Base-by-base conservation (phyloP, 2,888 invertebrate genomes). In the Synanthedon myopaeformis region DNA sequence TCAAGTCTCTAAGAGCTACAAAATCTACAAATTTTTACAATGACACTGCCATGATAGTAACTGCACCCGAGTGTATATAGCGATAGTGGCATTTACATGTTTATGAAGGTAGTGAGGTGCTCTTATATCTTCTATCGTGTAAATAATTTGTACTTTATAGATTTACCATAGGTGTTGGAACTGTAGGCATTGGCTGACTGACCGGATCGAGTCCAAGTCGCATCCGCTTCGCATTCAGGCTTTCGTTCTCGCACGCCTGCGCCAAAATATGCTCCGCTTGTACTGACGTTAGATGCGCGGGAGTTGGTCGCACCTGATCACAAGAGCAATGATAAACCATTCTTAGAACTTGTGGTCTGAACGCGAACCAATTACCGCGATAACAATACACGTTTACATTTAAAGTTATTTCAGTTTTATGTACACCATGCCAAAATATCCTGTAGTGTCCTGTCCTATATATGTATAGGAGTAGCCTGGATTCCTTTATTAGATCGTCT, bases 141-240 rank as follows among this genome's bases (percentile, higher is more conserved):
- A 35, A 35, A 35, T 35, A 35, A 35, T 35, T 35, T 35, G 35
- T 35, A 10, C 35, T 35, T 35, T 35, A 35, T 12, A 53, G 10
- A 70, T 75, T 74, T 60, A 85, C 88, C 84, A 85, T 86, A 17
- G 91, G 89, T 59, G 92, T 92, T 58, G 92, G 91, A 67, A 92
- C 89, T 58, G 92, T 89, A 61, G 94, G 95, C 91, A 95, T 92
- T 53, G 96, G 95, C 85, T 96, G 96, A 74, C 95, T 94, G 68
- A 96, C 95, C 50, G 98, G 98, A 78, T 98, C 98, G 66, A 98
- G 89, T 52, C 98, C 98, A 74, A 97, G 91, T 62, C 97, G 91
- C 97, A 98, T 98, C 73, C 97, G 91, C 88, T 98, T 98, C 57
- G 97, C 98, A 84, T 98, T 98, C 84, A 96, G 94, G 84, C 96